Evolutionary conservation across 1,140 invertebrate species (phyloP), one percentile per base, ranked within the genome.

Genomic region (Drosophila baimaii): DNA sequence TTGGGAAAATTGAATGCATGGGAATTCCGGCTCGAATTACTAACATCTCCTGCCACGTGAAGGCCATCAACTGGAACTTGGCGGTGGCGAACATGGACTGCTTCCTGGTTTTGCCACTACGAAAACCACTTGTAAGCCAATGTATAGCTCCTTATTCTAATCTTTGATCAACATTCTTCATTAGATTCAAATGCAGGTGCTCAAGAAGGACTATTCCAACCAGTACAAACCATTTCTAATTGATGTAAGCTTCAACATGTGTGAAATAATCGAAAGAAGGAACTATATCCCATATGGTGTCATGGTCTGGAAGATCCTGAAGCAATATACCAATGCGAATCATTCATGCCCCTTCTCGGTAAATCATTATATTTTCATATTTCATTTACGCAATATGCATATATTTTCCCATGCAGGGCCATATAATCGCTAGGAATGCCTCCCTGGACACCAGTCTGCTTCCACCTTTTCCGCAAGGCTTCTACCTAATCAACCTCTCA

Each of bases 141-240:
- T n/a, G n/a, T n/a, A n/a, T n/a, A n/a, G n/a, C n/a, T n/a, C n/a
- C n/a, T n/a, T n/a, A n/a, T n/a, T n/a, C n/a, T n/a, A n/a, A n/a
- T n/a, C n/a, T n/a, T n/a, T n/a, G n/a, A n/a, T n/a, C n/a, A n/a
- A n/a, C n/a, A n/a, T n/a, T n/a, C n/a, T n/a, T n/a, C n/a, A n/a
- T n/a, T n/a, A 80, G 76, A 5, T 72, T 5, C 58, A n/a, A 0
- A 0, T 68, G 0, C 44, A 72, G 13, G n/a, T 77, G 4, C 64
- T 59, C 9, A 61, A 63, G 13, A 71, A 68, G 35, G 66, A 65
- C 47, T 77, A 80, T 9, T 57, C 23, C 46, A 81, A 80, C 23
- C 51, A 29, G 10, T 81, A 61, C 25, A 43, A 81, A n/a, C 77
- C 77, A 13, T 80, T 80, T n/a, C 52, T 80, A 0, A 27, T 81